Conservation (phyloP, 1,140 invertebrate species). For the Dermatophagoides farinae region DNA sequence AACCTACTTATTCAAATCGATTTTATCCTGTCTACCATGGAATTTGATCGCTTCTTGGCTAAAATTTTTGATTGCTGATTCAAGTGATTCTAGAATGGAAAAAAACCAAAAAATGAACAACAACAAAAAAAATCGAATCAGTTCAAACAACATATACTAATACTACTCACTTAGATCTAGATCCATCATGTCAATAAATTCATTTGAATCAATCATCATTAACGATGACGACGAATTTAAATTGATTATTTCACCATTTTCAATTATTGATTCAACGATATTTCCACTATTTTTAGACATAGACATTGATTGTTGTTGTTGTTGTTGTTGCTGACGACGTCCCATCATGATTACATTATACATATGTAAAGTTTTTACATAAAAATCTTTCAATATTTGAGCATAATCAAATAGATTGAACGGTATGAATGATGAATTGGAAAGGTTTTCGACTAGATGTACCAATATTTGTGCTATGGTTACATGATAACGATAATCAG, state of each 20-base stretch:
- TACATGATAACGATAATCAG: slow-evolving; percentile 21
- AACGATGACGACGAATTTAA: too few relatives aligned
- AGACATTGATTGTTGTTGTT: neutral
- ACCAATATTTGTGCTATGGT: slow-evolving; percentile 18
- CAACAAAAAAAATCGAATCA: neutral
- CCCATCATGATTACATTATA: neutral
- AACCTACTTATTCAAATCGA: slow-evolving; percentile 18
- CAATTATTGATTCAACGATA: neutral
- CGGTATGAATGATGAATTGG: slow-evolving; percentile 22
- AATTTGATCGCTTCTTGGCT: slow-evolving; percentile 19
- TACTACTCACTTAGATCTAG: slow-evolving; percentile 6
- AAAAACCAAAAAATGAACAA: neutral
- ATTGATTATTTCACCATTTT: too few relatives aligned
- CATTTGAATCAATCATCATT: too few relatives aligned
- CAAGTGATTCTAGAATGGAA: slow-evolving; percentile 13
- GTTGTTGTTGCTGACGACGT: neutral
- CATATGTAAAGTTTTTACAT: neutral
- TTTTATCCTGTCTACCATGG: slow-evolving; percentile 18
- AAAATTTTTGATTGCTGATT: slow-evolving; percentile 19
- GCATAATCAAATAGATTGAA: slow-evolving; percentile 24
- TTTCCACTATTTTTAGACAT: too few relatives aligned
- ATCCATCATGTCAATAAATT: neutral
- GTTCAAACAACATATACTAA: neutral
- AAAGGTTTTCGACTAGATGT: slow-evolving; percentile 21
- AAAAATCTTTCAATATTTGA: slow-evolving; percentile 20